Base-by-base conservation (phyloP, 2,113 vertebrate genomes). In the Rhynchopsitta pachyrhyncha region DNA sequence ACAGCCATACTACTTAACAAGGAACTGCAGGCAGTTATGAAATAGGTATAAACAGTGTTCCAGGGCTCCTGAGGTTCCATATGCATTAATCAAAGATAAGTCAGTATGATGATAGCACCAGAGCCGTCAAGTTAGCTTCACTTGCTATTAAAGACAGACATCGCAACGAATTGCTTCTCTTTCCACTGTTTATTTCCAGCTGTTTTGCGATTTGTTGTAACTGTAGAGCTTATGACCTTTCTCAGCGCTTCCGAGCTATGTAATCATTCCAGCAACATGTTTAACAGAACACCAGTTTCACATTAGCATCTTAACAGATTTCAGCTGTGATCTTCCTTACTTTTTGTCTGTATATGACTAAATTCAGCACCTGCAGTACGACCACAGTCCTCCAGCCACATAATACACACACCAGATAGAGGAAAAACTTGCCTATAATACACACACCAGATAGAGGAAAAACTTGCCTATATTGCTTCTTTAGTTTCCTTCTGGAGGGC, bases 11-110 rank as follows among this genome's bases (percentile, higher is more conserved):
- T 77, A 66, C 60, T 76, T 86, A 76, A 76, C 37, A 49, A 79
- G 41, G 77, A 90, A 79, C 66, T 70, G 47, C 82, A 92, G 78
- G 73, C 63, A 87, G 50, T 89, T 91, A 57, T 64, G 67, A 85
- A 80, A 84, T 10, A 69, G 52, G 31, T 46, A 33, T 11, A 59
- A 75, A 24, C 13, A 41, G 22, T 12, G 9, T 92, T 84, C 62
- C 64, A 57, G 84, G 44, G 68, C 86, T 93, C 71, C 71, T 31
- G 68, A 57, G 64, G 76, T 85, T 66, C 82, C 69, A 64, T 22
- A 9, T 6, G 47, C 70, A 42, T 66, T 93, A 81, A 93, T 88
- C 89, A 93, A 74, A 83, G 46, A 18, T n/a, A 90, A 86, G 27
- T 68, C 92, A 79, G 70, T 74, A 70, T 0, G 1, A 59, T 0